Evolutionary conservation across 2,888 invertebrate genomes (phyloP).

Genomic region (Peribatodes rhomboidaria): DNA sequence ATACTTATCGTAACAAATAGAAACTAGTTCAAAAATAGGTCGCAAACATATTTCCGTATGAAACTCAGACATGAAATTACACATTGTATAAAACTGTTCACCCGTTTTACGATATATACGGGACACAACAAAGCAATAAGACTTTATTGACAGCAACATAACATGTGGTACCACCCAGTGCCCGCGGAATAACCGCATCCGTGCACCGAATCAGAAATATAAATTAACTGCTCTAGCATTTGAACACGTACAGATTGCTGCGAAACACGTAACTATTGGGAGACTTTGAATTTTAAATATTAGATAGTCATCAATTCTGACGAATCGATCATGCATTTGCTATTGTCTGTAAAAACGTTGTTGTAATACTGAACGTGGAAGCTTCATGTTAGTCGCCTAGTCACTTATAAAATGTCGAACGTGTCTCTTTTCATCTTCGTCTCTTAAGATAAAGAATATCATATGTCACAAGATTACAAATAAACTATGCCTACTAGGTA

Average conservation of each 20-base stretch:
- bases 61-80: conserved; percentile 6
- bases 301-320: conserved; percentile 23
- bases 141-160: conserved; percentile 50
- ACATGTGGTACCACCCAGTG: conserved; percentile 55
- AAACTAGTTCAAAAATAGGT: background rate
- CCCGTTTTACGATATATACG: conserved; percentile 21
- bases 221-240: conserved; percentile 49
- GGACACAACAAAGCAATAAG: conserved; percentile 34
- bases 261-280: conserved; percentile 47
- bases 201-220: conserved; percentile 55
- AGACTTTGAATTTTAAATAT: conserved; percentile 54
- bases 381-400: background rate
- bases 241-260: conserved; percentile 47
- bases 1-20: background rate
- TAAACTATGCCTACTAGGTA: too few species aligned
- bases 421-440: background rate
- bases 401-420: background rate
- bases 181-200: conserved; percentile 46
- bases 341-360: conserved; percentile 46
- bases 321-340: conserved; percentile 24
- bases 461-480: too few species aligned
- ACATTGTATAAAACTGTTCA: conserved; percentile 24
- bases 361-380: conserved; percentile 37
- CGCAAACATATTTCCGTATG: background rate
- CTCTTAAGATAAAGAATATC: too few species aligned